Conservation (phyloP, 2,888 invertebrate genomes). For the Colostygia pectinataria region DNA sequence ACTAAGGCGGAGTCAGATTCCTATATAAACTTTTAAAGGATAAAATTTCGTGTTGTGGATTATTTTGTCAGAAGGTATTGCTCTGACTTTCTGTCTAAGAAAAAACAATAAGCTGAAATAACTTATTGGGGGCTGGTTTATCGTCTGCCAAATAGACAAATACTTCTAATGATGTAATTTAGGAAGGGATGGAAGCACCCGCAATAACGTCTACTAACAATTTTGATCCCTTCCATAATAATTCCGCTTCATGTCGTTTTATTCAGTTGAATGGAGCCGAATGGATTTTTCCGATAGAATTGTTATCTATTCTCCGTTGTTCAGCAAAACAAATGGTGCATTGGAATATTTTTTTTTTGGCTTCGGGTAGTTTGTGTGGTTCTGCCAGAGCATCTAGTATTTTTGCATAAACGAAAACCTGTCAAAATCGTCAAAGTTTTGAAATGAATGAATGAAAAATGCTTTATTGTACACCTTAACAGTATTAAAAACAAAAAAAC, state of each 20-base stretch:
- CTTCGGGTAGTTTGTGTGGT: slow-evolving; percentile 15
- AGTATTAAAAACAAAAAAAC: too few relatives aligned
- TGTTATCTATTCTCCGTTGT: slow-evolving; percentile 49
- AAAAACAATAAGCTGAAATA: neutral
- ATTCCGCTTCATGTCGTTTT: slow-evolving; percentile 74
- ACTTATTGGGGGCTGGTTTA: slow-evolving; percentile 11
- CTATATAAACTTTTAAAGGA: too few relatives aligned
- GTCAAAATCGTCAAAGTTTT: slow-evolving; percentile 2
- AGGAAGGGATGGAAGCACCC: slow-evolving; percentile 39
- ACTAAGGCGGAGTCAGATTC: too few relatives aligned
- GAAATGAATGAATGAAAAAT: too few relatives aligned
- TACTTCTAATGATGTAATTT: slow-evolving; percentile 24
- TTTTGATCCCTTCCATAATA: slow-evolving; percentile 60
- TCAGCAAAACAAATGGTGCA: slow-evolving; percentile 21
- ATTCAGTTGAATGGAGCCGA: slow-evolving; percentile 69
- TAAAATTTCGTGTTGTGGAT: too few relatives aligned
- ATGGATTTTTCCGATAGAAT: slow-evolving; percentile 77
- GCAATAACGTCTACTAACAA: slow-evolving; percentile 46
- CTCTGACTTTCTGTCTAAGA: too few relatives aligned
- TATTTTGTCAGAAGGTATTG: too few relatives aligned
- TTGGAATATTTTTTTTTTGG: slow-evolving; percentile 13
- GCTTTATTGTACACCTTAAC: too few relatives aligned
- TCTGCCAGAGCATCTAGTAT: slow-evolving; percentile 8
- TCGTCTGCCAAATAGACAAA: slow-evolving; percentile 8
- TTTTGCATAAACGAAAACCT: slow-evolving; percentile 5